Evolutionary conservation across 2,113 vertebrate genomes (phyloP).

Genomic region (Aleadryas rufinucha): DNA sequence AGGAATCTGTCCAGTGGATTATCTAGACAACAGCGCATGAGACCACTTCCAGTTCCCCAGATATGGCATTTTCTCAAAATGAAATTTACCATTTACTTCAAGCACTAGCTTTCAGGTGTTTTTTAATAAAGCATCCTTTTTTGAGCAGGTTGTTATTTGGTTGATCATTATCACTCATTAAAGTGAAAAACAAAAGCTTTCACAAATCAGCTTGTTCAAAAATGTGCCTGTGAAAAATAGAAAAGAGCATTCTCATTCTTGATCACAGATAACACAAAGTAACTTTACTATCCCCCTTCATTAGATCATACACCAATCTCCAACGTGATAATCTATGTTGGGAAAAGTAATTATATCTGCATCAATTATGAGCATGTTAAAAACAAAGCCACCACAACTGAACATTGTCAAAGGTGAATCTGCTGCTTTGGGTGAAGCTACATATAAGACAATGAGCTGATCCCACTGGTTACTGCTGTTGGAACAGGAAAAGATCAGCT

Average conservation of each 20-base stretch:
- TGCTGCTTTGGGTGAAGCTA: constrained; percentile 13
- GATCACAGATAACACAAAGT: background rate
- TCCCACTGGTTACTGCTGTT: background rate
- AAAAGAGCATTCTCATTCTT: background rate
- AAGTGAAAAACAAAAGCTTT: background rate
- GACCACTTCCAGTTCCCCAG: background rate
- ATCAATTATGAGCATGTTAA: constrained; percentile 56
- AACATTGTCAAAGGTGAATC: constrained; percentile 40
- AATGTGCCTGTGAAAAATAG: background rate
- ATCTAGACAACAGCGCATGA: background rate
- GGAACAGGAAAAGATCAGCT: background rate
- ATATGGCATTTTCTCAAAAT: constrained; percentile 31
- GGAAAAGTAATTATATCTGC: constrained; percentile 65
- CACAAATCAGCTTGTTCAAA: background rate
- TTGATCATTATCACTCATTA: background rate
- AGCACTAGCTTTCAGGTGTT: background rate
- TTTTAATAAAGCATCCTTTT: background rate
- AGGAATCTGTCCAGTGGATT: background rate
- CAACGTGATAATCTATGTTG: constrained; percentile 5
- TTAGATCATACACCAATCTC: constrained; percentile 22
- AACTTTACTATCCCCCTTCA: constrained; percentile 25
- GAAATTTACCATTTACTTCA: constrained; percentile 37
- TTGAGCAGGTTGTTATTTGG: background rate
- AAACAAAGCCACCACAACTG: constrained; percentile 48
- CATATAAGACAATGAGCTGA: background rate